Evolutionary conservation across 2,888 invertebrate genomes (phyloP), one percentile per base, ranked within the genome.

Genomic region (Calliopum simillimum): DNA sequence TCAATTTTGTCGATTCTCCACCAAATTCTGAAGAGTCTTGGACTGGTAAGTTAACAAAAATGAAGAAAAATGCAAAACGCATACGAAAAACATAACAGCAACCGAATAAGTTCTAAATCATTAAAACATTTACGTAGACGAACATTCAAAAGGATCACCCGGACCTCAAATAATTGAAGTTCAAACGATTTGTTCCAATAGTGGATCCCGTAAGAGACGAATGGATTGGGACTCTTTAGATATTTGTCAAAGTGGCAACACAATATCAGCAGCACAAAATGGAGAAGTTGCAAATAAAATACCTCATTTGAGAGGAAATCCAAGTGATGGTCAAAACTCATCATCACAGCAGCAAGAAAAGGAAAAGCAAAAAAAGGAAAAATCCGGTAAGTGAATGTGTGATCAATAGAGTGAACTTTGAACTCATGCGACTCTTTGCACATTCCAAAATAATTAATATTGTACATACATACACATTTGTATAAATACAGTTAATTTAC

Each of bases 221-320:
- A 86, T 86, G 85, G 86, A 86, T 83, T 86, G 86, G 86, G 85
- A 85, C 76, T 80, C 85, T 64, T 80, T 86, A 73, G 85, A 86
- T 76, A 83, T 86, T 61, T 82, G 79, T 79, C 84, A 82, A 79
- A 83, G 82, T 82, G 83, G 80, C 76, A 82, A 79, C 77, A 77
- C 82, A 76, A 78, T 81, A 71, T 75, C 81, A 77, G 71, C 77
- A 62, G 71, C 77, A 62, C 82, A 78, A 67, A 73, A 81, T 67
- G 78, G 76, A 71, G 81, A 82, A 64, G 59, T 80, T 76, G 74
- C 81, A 73, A 76, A 74, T 68, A 81, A 81, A 73, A 71, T 77
- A 69, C 23, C 77, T 44, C 79, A 79, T 73, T 33, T 66, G 13
- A 46, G 56, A 12, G 66, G 46, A 19, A 46, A 46, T 66, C 25